Base-by-base conservation (phyloP, 2,113 vertebrate species). In the Acrocephalus kingi region DNA sequence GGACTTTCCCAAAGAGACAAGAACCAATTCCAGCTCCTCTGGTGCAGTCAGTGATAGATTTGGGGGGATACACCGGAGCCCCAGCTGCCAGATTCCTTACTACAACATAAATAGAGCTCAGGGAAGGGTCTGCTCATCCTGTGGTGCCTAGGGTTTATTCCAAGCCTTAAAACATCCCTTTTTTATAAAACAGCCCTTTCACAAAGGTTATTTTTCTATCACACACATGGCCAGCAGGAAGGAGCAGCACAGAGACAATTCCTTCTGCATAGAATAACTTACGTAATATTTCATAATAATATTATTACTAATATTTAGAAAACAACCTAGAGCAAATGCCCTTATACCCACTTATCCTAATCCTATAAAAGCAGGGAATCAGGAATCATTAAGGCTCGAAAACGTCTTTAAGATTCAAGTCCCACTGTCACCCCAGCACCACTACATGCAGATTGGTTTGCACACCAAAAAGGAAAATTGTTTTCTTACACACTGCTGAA, bases 41-140 rank as follows among this genome's bases (percentile, higher is more conserved):
- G 6, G 11, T 7, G 28, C 15, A 22, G 41, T 7, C 7, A 9
- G n/a, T 2, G 2, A 19, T 1, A 27, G 61, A 18, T 48, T 11
- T 61, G 11, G 33, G 17, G 4, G 21, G 13, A 56, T 13, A 25
- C 24, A 11, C 15, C 16, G 31, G 28, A 31, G 28, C 7, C 21
- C 9, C 54, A 69, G 58, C 49, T 58, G 45, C 41, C 76, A 59
- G n/a, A 18, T 37, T 58, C 48, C 35, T 71, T 19, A 27, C 12
- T 13, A 7, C 24, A 49, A 28, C 18, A 33, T 0, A 8, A 13
- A 5, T 0, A 48, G 3, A 35, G 46, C 25, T 31, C 28, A 33
- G 52, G 35, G 31, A 30, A 63, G 48, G 46, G 10, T 13, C 11
- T 12, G 2, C 15, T 6, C 14, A 45, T 41, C 19, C 48, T 37